These are phyloP conservation scores for Propithecus deckenii DNA, from an alignment of 2,797 vertebrate species.

Conservation along the genomic window DNA sequence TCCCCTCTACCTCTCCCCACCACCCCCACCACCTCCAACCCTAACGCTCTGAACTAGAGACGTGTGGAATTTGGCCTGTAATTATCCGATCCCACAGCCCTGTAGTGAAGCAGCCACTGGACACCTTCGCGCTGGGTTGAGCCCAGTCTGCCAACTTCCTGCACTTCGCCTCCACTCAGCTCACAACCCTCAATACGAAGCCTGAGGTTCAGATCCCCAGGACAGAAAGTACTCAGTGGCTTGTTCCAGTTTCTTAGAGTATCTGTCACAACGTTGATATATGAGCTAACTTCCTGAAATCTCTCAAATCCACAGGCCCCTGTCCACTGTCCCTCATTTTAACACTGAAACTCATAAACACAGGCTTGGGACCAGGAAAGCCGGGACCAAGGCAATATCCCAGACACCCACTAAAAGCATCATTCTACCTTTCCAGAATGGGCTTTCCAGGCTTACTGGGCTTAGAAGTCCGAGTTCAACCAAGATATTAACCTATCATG, in stretches of 20 bases:
- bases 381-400: not conserved
- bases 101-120: not conserved
- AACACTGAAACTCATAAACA: not conserved
- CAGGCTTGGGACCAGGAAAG: not conserved
- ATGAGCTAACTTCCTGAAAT: not conserved
- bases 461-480: not conserved
- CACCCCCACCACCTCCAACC: not conserved
- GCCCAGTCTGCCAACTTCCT: not conserved
- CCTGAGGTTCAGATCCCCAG: not conserved
- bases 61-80: not conserved
- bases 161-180: not conserved
- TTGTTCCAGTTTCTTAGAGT: not conserved
- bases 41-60: not conserved
- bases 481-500: not conserved
- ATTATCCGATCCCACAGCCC: not conserved
- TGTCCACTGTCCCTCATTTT: not conserved
- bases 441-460: not conserved
- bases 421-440: not conserved
- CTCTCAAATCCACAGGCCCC: slow-evolving; percentile 21
- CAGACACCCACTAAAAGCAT: not conserved
- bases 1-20: not conserved
- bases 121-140: not conserved
- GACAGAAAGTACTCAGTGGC: not conserved
- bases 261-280: not conserved
- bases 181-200: not conserved